Evolutionary conservation across 2,888 invertebrate genomes (phyloP).

Genomic region (Pheosia gnoma): DNA sequence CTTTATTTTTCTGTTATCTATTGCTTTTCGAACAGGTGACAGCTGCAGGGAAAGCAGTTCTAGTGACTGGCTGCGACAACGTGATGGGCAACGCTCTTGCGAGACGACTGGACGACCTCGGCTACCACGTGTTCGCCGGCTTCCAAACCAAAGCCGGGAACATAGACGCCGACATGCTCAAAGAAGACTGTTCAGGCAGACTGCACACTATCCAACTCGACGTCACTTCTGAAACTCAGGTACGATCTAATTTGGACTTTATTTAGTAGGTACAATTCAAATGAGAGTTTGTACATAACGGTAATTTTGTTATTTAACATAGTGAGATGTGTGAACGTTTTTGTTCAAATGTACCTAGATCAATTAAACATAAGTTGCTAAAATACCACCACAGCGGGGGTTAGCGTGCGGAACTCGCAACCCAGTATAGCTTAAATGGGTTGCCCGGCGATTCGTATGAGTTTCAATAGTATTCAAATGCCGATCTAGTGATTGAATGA

Average conservation of each 20-base stretch:
- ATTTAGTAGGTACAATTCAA: background rate
- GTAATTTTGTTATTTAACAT: background rate
- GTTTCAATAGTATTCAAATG: too few relatives aligned
- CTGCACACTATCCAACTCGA: constrained; percentile 90
- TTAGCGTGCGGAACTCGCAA: too few relatives aligned
- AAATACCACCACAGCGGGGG: too few relatives aligned
- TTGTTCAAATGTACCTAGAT: too few relatives aligned
- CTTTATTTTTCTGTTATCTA: too few relatives aligned
- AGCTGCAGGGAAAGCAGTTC: constrained; percentile 91
- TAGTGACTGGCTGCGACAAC: constrained; percentile 93
- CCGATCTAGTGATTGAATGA: too few relatives aligned
- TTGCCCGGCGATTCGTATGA: too few relatives aligned
- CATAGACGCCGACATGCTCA: constrained; percentile 89
- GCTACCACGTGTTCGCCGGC: constrained; percentile 95
- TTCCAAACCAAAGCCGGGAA: constrained; percentile 88
- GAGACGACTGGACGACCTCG: constrained; percentile 91
- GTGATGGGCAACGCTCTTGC: constrained; percentile 89
- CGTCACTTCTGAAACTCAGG: constrained; percentile 90
- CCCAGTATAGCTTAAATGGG: too few relatives aligned
- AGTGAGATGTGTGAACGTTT: background rate
- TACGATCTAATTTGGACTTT: constrained; percentile 38
- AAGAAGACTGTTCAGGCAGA: constrained; percentile 90
- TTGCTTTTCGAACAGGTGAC: constrained; percentile 85
- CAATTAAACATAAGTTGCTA: too few relatives aligned
- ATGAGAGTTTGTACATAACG: background rate